A percentile compares a stretch with the other conserved stretches of the same genome.
Conservation (phyloP, 2,113 vertebrate species). For the Pteropus alecto region DNA sequence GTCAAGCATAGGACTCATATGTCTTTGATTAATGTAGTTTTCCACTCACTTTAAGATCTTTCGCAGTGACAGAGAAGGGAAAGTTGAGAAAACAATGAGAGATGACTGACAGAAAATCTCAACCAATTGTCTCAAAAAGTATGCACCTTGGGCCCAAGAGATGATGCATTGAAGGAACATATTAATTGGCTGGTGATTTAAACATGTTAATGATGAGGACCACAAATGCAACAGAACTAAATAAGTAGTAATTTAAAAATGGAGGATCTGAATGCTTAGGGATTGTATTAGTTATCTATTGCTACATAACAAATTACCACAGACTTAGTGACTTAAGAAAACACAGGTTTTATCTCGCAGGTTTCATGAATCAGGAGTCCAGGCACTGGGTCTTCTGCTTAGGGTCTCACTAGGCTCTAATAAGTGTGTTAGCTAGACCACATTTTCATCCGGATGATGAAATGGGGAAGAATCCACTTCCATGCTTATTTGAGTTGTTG, state of each 20-base stretch:
- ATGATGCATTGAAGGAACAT: slow-evolving; percentile 5
- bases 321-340: neutral
- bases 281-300: neutral
- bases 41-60: neutral
- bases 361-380: neutral
- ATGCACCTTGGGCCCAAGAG: slow-evolving; percentile 10
- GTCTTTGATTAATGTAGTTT: neutral
- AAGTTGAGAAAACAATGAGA: slow-evolving; percentile 63
- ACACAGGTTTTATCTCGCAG: neutral
- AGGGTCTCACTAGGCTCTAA: neutral
- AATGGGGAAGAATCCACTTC: neutral
- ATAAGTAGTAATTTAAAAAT: slow-evolving; percentile 31
- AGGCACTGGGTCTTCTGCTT: neutral
- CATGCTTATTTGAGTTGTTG: neutral
- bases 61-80: slow-evolving; percentile 54
- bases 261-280: neutral
- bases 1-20: neutral
- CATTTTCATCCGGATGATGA: neutral
- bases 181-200: slow-evolving; percentile 60
- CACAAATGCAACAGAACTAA: neutral
- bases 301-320: neutral
- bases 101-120: slow-evolving; percentile 60
- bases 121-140: slow-evolving; percentile 60
- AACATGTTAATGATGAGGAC: neutral
- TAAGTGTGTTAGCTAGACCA: accelerated